A percentile compares a stretch with the other conserved stretches of the same genome.
These are phyloP conservation scores for Mesaphorura yosii DNA, from an alignment of 1,140 invertebrate species.

Conservation along the genomic window DNA sequence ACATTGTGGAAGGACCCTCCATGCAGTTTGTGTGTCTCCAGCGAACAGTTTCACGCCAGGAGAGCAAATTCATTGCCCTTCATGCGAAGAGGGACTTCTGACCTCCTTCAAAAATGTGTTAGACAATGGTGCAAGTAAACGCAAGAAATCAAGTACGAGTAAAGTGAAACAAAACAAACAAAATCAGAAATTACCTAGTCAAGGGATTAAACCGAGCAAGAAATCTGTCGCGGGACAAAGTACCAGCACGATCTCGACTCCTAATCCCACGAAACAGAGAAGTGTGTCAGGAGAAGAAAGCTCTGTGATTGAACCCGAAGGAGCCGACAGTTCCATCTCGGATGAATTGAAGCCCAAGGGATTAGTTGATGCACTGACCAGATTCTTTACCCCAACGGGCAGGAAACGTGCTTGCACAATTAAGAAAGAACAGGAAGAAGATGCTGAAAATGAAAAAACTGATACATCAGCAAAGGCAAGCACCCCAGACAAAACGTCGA, in stretches of 20 bases:
- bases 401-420: constrained; percentile 2
- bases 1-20: constrained; percentile 17
- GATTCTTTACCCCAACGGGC: constrained; percentile 37
- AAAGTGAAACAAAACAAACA: too few species aligned
- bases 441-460: constrained; percentile 5
- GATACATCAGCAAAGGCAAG: too few species aligned
- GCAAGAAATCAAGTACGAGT: too few species aligned
- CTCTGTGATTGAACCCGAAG: background rate
- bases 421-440: constrained; percentile 16
- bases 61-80: background rate
- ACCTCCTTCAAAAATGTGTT: background rate
- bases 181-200: too few species aligned
- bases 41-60: background rate
- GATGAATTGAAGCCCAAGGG: constrained; percentile 26
- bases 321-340: background rate
- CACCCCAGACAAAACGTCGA: background rate
- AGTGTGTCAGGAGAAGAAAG: background rate
- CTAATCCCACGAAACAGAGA: background rate
- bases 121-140: too few species aligned
- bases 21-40: constrained; percentile 1
- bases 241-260: background rate
- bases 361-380: constrained; percentile 33
- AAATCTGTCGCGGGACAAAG: too few species aligned
- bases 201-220: too few species aligned
- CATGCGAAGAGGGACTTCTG: background rate